phyloP scores from a whole-genome alignment of 2,113 vertebrate genomes.

The Microtus pennsylvanicus region DNA sequence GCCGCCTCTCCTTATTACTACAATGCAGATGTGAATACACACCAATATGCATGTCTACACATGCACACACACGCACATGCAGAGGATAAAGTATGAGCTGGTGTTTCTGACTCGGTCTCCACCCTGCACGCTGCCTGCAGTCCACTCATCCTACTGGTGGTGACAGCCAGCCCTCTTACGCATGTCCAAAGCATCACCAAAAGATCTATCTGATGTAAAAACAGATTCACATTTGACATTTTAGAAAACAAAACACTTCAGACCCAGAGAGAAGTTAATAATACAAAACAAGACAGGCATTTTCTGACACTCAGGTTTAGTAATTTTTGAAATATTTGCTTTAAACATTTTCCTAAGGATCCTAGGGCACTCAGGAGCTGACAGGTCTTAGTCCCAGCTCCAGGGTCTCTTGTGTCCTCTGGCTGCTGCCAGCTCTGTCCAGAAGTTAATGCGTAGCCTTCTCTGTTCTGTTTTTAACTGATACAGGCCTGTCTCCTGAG shows the following conservation, averaged over 20 bases:
- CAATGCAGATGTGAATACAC: no score
- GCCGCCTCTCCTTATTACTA: no score
- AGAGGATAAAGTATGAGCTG: accelerated
- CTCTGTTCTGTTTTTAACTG: no score
- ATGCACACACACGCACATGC: not conserved
- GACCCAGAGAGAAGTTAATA: not conserved
- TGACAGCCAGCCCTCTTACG: accelerated
- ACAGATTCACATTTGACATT: not conserved
- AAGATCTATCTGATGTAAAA: not conserved
- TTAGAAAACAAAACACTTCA: not conserved
- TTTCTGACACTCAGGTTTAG: not conserved
- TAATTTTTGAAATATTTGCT: not conserved
- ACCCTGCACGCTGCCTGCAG: accelerated
- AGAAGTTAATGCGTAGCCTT: no score
- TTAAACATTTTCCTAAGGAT: not conserved
- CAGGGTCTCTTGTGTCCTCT: accelerated
- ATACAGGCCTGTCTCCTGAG: not conserved
- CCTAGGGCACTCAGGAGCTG: not conserved
- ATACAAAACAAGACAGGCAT: accelerated
- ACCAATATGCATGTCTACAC: no score
- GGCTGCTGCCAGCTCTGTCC: not conserved
- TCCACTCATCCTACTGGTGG: accelerated
- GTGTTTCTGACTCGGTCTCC: accelerated
- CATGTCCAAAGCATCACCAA: accelerated
- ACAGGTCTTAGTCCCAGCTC: not conserved